Percentiles rank a stretch among this genome's conserved stretches.
phyloP scores from a whole-genome alignment of 2,888 invertebrate species.

The Volucella bombylans region DNA sequence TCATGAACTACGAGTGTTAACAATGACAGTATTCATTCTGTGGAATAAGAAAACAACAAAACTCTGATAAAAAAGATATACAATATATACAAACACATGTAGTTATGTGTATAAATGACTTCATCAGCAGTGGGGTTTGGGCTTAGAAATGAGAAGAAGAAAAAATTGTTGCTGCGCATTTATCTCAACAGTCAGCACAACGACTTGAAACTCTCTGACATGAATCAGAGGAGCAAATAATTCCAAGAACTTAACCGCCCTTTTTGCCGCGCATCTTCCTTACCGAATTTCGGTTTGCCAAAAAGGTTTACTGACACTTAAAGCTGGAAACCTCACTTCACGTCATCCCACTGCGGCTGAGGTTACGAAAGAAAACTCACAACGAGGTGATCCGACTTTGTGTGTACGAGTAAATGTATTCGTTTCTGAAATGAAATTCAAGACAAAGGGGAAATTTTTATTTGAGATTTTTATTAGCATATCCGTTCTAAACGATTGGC shows the following conservation, averaged over 20 bases:
- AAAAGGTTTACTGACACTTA: conserved; percentile 59
- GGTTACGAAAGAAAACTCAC: conserved; percentile 31
- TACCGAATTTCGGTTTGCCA: neutral
- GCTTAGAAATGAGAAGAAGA: conserved; percentile 21
- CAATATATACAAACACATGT: no score
- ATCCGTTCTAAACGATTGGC: conserved; percentile 48
- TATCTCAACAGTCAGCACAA: conserved; percentile 3
- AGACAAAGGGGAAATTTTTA: conserved; percentile 36
- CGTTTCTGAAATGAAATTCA: neutral
- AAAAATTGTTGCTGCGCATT: conserved; percentile 22
- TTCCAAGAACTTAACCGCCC: conserved; percentile 29
- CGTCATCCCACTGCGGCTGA: neutral
- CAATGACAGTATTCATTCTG: conserved; percentile 32
- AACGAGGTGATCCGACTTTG: neutral
- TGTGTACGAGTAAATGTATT: neutral
- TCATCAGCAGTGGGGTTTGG: conserved; percentile 13
- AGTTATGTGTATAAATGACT: conserved; percentile 7
- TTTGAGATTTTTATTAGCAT: conserved; percentile 55
- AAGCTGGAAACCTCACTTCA: conserved; percentile 37
- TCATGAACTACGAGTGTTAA: conserved; percentile 39
- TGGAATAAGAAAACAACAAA: conserved; percentile 11
- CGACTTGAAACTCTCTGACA: conserved; percentile 18
- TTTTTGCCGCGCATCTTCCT: neutral
- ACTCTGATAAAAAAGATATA: conserved; percentile 5
- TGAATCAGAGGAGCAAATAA: conserved; percentile 35